A percentile compares a stretch with the other conserved stretches of the same genome.
Conservation (phyloP, 2,113 vertebrate species). For the Balaeniceps rex region DNA sequence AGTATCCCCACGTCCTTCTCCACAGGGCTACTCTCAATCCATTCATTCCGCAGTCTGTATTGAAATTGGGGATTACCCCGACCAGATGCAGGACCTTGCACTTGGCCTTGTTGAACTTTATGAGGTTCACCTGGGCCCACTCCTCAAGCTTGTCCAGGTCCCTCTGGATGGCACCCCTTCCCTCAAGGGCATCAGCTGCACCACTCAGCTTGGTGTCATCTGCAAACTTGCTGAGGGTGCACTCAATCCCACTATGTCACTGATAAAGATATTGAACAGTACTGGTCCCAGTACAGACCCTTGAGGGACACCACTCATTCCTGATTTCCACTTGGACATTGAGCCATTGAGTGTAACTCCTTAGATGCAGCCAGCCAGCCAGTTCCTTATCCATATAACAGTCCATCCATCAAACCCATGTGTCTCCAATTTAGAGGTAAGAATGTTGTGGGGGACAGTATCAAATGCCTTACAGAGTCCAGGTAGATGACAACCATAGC, state of each 20-base stretch:
- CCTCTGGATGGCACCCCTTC: background rate
- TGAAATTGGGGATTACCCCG: background rate
- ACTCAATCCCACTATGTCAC: background rate
- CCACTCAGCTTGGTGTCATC: background rate
- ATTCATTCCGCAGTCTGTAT: background rate
- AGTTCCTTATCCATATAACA: background rate
- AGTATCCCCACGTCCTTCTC: background rate
- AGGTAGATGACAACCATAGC: background rate
- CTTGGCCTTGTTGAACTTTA: background rate
- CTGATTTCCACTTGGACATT: background rate
- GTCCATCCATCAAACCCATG: background rate
- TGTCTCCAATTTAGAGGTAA: background rate
- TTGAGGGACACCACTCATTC: background rate
- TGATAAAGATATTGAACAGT: background rate
- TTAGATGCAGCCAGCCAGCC: background rate
- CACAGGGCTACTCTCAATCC: background rate
- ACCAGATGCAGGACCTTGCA: background rate
- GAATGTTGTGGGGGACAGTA: background rate
- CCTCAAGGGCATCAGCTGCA: background rate
- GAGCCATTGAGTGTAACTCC: background rate
- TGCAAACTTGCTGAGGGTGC: background rate
- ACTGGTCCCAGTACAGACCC: background rate
- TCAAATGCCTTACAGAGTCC: background rate
- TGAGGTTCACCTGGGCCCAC: background rate
- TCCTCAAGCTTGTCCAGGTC: background rate